Evolutionary conservation across 2,113 vertebrate species (phyloP), one percentile per base, ranked within the genome.

Genomic region (Rana temporaria): DNA sequence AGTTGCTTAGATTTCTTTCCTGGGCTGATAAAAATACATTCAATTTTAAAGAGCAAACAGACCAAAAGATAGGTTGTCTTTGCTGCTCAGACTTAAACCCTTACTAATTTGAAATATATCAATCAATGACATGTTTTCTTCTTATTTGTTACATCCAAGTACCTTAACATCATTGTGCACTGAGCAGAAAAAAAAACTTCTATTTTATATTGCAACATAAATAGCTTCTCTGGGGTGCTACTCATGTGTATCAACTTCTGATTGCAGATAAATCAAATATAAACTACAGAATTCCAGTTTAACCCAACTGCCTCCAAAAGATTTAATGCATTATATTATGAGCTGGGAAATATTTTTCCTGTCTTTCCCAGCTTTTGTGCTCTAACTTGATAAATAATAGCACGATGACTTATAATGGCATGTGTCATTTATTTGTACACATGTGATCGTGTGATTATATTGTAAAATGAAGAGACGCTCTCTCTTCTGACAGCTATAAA

Each of bases 41-140:
- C 81, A 16, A 63, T 85, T 86, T n/a, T 72, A 60, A 86, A 86
- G n/a, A 34, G 1, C 2, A 79, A 67, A 48, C 4, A 79, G 84
- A 62, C 53, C 74, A 78, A 16, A 63, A 63, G 62, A 66, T 66
- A 52, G 8, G 12, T 62, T 52, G 34, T 63, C 57, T 64, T 34
- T 16, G 20, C 34, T 26, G 12, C 57, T 26, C 16, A 52, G 20
- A 64, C 60, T 76, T 42, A 48, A 22, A 22, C 19, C 17, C 42
- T 52, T 14, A 42, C 20, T 52, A 52, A 18, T 42, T 24, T 77
- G 15, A 52, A 48, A 19, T 52, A 19, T 48, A 63, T 63, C 57
- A 76, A 76, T 75, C 53, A 60, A 59, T 38, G 73, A 22, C 14
- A 76, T 24, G 26, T 24, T 57, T 2, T 74, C 38, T 34, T 17